Evolutionary conservation across 2,888 invertebrate species (phyloP).

Genomic region (Leuctra nigra): DNA sequence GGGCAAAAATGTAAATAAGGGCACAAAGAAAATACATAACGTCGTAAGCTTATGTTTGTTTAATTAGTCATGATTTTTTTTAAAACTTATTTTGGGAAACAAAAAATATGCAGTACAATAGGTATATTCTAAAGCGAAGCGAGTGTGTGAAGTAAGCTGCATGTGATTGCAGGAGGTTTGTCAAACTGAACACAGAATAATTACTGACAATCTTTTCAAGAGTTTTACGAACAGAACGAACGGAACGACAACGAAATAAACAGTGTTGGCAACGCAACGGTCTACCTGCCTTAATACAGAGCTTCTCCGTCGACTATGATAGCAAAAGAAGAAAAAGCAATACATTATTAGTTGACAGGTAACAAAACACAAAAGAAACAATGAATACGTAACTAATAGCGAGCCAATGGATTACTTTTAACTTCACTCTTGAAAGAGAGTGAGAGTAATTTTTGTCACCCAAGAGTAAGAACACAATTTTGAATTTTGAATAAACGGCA

Average conservation of each 20-base stretch:
- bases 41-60: constrained; percentile 5
- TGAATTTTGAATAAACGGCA: constrained; percentile 9
- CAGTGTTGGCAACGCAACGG: constrained; percentile 31
- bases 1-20: constrained; percentile 1
- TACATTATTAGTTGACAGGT: constrained; percentile 27
- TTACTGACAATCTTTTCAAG: too few relatives aligned
- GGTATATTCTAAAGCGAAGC: constrained; percentile 6
- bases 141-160: constrained; percentile 9
- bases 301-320: constrained; percentile 41
- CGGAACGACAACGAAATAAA: constrained; percentile 18
- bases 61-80: too few relatives aligned
- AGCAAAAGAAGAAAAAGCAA: constrained; percentile 34
- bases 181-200: too few relatives aligned
- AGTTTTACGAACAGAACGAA: too few relatives aligned
- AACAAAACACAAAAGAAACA: constrained; percentile 21
- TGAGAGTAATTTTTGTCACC: too few relatives aligned
- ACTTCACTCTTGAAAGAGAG: neutral
- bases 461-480: constrained; percentile 6
- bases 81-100: too few relatives aligned
- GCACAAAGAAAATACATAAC: neutral
- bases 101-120: constrained; percentile 7
- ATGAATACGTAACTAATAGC: too few relatives aligned
- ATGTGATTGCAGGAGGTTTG: neutral
- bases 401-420: constrained; percentile 1
- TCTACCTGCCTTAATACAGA: constrained; percentile 44